Conservation (phyloP, 2,797 vertebrate species). For the Rousettus madagascariensis region DNA sequence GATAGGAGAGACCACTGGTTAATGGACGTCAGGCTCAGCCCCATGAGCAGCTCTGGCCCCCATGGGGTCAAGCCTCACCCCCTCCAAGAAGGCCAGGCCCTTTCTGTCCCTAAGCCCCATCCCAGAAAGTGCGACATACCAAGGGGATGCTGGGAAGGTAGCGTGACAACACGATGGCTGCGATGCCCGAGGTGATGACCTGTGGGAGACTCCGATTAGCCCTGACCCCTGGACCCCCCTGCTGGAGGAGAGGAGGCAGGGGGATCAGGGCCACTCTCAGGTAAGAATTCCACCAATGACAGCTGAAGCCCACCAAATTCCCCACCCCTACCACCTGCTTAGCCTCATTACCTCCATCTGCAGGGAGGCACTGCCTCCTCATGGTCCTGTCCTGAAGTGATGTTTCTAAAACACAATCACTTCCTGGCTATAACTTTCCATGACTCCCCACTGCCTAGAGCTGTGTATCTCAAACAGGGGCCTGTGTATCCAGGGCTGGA, state of each 20-base stretch:
- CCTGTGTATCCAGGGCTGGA: background rate
- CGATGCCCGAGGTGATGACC: slow-evolving; percentile 87
- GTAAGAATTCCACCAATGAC: background rate
- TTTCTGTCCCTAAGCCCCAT: background rate
- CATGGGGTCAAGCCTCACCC: background rate
- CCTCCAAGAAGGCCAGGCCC: background rate
- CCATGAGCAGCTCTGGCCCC: background rate
- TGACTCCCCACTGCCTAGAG: background rate
- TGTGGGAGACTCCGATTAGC: slow-evolving; percentile 60
- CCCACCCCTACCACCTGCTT: accelerated
- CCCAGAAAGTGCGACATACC: slow-evolving; percentile 81
- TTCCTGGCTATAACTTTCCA: background rate
- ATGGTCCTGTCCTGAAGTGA: background rate
- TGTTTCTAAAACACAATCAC: background rate
- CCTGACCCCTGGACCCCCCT: background rate
- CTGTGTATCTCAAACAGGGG: background rate
- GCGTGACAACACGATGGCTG: slow-evolving; percentile 90
- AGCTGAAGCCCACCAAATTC: background rate
- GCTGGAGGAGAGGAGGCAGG: background rate
- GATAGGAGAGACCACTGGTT: background rate
- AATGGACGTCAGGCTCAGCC: background rate
- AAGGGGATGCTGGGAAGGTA: slow-evolving; percentile 86
- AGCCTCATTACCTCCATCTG: background rate
- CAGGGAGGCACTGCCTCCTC: background rate
- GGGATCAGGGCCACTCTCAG: background rate